Evolutionary conservation across 2,113 vertebrate genomes (phyloP).

Genomic region (Empidonax traillii): DNA sequence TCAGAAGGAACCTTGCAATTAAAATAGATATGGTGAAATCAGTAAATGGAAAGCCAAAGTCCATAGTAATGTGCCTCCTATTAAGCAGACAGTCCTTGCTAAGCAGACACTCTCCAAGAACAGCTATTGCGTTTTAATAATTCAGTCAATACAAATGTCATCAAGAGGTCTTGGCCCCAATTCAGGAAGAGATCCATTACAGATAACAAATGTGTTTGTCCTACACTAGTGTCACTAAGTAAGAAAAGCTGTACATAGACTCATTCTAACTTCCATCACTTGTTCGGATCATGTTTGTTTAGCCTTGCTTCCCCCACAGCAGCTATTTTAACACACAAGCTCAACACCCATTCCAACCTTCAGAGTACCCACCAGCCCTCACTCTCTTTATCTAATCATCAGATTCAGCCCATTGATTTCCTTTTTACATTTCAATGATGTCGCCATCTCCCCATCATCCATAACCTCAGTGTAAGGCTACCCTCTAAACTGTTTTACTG

Average conservation of each 20-base stretch:
- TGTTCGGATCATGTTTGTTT: neutral
- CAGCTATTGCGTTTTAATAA: neutral
- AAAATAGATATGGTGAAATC: neutral
- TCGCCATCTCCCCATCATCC: neutral
- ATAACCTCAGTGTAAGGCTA: neutral
- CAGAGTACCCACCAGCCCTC: neutral
- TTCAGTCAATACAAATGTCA: neutral
- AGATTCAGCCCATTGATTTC: neutral
- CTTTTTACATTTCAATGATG: neutral
- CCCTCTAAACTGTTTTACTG: neutral
- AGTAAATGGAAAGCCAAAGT: neutral
- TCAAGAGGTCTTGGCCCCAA: accelerated
- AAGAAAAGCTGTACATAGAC: neutral
- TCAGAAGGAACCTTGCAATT: neutral
- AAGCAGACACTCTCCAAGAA: neutral
- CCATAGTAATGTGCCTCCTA: neutral
- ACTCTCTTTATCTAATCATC: neutral
- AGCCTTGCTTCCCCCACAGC: neutral
- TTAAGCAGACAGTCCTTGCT: neutral
- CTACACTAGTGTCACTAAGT: neutral
- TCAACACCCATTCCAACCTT: neutral
- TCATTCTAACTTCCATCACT: neutral
- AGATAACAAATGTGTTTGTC: neutral
- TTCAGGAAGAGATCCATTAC: neutral
- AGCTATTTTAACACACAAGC: neutral